Evolutionary conservation across 2,888 invertebrate species (phyloP).

Genomic region (Ornithoptera priamus): DNA sequence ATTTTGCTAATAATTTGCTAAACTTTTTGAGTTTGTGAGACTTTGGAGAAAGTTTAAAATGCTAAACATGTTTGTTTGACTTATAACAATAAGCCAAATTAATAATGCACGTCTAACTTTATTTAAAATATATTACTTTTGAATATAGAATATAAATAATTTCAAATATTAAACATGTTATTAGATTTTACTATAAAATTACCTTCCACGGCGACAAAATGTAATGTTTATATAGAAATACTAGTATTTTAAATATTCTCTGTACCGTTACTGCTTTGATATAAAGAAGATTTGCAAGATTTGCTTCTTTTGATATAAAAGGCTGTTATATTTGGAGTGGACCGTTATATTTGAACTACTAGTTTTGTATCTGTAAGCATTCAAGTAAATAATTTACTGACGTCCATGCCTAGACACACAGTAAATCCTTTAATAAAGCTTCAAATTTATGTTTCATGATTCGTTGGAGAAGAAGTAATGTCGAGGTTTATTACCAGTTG

Average conservation of each 20-base stretch:
- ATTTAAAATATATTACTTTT: too few species aligned
- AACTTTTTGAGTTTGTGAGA: too few species aligned
- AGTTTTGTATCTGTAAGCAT: slow-evolving; percentile 23
- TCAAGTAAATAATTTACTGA: slow-evolving; percentile 29
- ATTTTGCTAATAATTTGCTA: too few species aligned
- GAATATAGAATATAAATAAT: too few species aligned
- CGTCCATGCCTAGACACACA: slow-evolving; percentile 26
- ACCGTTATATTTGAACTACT: slow-evolving; percentile 13
- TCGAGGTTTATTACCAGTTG: slow-evolving; percentile 26
- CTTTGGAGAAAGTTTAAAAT: too few species aligned
- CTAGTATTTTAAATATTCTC: not conserved
- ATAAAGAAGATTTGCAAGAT: too few species aligned
- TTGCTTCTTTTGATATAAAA: slow-evolving; percentile 6
- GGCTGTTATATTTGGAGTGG: slow-evolving; percentile 12
- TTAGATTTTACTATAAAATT: not conserved
- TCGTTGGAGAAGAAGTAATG: slow-evolving; percentile 25
- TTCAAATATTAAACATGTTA: too few species aligned
- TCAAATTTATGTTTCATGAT: slow-evolving; percentile 30
- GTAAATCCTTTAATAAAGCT: slow-evolving; percentile 29
- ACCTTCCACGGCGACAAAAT: not conserved
- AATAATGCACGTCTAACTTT: too few species aligned
- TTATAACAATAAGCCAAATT: too few species aligned
- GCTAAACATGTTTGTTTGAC: too few species aligned
- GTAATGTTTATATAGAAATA: not conserved
- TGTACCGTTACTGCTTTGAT: not conserved